Evolutionary conservation across 2,797 vertebrate species (phyloP).

Genomic region (Neosalanx taihuensis): DNA sequence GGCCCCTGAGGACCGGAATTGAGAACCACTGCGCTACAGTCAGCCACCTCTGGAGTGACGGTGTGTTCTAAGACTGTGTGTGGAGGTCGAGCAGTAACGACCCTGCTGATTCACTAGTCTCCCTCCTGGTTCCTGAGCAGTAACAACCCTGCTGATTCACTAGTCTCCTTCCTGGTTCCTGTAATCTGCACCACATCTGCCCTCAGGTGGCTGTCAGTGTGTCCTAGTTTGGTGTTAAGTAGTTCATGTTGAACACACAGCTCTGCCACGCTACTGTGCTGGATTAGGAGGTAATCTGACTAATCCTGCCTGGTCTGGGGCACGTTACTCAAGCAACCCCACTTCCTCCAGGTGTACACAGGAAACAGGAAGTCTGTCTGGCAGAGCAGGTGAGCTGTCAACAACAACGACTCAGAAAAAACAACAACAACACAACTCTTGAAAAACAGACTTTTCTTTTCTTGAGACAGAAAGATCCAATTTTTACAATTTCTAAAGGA

Average conservation of each 20-base stretch:
- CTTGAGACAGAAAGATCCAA: background rate
- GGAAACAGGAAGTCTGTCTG: conserved; percentile 41
- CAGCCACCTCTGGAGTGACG: no score
- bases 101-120: no score
- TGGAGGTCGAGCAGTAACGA: no score
- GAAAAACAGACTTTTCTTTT: no score
- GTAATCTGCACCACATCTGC: background rate
- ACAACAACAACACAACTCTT: conserved; percentile 4
- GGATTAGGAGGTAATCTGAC: conserved; percentile 59
- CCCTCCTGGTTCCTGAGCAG: no score
- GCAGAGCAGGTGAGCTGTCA: background rate
- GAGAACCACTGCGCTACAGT: no score
- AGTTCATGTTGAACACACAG: conserved; percentile 39
- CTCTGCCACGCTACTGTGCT: conserved; percentile 10
- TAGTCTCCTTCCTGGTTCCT: no score
- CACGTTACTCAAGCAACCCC: conserved; percentile 53
- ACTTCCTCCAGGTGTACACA: conserved; percentile 31
- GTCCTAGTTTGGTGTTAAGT: conserved; percentile 31
- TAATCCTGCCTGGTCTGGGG: conserved; percentile 63
- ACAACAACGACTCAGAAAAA: no score
- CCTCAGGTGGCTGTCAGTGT: conserved; percentile 13
- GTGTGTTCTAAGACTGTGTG: no score
- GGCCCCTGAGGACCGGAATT: no score
- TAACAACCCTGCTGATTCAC: no score
- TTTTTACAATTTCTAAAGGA: background rate